A percentile compares a stretch with the other conserved stretches of the same genome.
Conservation (phyloP, 1,140 invertebrate genomes). For the Habropoda laboriosa region DNA sequence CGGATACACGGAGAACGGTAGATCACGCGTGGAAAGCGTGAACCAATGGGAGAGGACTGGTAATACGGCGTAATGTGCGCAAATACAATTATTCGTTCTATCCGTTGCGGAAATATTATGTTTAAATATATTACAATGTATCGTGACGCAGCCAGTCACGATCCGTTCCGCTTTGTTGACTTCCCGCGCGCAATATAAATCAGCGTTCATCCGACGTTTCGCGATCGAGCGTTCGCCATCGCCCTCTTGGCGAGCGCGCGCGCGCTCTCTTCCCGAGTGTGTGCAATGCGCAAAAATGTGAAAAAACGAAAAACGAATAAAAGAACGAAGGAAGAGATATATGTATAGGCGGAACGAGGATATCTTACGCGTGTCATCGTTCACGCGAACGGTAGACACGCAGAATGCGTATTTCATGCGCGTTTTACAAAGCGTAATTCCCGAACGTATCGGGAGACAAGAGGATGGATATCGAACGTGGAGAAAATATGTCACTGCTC, state of each 20-base stretch:
- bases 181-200: constrained; percentile 38
- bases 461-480: constrained; percentile 25
- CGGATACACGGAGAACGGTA: background rate
- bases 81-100: constrained; percentile 40
- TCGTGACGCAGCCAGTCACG: constrained; percentile 28
- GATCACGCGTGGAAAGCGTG: constrained; percentile 18
- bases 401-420: constrained; percentile 18
- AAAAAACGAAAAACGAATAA: background rate
- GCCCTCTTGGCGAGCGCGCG: background rate
- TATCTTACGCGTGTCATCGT: constrained; percentile 25
- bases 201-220: constrained; percentile 38
- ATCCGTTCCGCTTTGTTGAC: constrained; percentile 44
- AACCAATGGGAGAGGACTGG: background rate
- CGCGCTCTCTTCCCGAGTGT: background rate
- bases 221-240: constrained; percentile 31
- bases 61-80: constrained; percentile 28
- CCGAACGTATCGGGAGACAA: background rate
- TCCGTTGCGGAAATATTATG: constrained; percentile 39
- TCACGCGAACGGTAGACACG: background rate
- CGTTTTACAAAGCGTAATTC: constrained; percentile 27
- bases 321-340: background rate
- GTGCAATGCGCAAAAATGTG: background rate
- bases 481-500: background rate
- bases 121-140: constrained; percentile 45
- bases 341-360: background rate